Conservation (phyloP, 2,113 vertebrate genomes). For the Myotis lucifugus region DNA sequence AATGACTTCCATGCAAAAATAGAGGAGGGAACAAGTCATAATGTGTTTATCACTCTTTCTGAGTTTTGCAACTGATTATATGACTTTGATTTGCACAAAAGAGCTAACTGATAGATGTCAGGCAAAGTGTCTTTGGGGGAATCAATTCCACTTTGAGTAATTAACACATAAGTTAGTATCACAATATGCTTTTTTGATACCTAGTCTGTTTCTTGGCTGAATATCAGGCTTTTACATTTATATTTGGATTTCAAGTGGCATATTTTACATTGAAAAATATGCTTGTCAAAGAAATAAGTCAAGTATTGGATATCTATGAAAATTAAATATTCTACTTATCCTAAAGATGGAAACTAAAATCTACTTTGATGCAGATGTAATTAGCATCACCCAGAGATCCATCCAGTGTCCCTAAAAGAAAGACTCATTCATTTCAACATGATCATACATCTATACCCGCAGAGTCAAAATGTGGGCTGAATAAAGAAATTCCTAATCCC, state of each 20-base stretch:
- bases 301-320: constrained; percentile 49
- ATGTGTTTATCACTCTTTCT: background rate
- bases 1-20: background rate
- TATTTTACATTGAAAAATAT: constrained; percentile 56
- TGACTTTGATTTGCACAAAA: constrained; percentile 39
- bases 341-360: constrained; percentile 5
- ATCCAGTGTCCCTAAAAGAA: background rate
- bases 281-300: constrained; percentile 59
- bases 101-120: background rate
- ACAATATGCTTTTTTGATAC: constrained; percentile 49
- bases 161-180: constrained; percentile 51
- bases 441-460: background rate
- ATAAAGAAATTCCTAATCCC: background rate
- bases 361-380: background rate
- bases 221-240: constrained; percentile 61
- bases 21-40: background rate
- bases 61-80: constrained; percentile 36
- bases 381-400: background rate
- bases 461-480: background rate
- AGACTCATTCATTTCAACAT: background rate
- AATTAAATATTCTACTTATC: constrained; percentile 38
- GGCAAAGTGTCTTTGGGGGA: constrained; percentile 32
- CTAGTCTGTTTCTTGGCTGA: constrained; percentile 54
- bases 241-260: constrained; percentile 63
- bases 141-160: constrained; percentile 47